Evolutionary conservation across 53 echinoderm and acorn worm species (phyloP), one percentile per base, ranked within the genome.

Genomic region (Holothuria scabra): DNA sequence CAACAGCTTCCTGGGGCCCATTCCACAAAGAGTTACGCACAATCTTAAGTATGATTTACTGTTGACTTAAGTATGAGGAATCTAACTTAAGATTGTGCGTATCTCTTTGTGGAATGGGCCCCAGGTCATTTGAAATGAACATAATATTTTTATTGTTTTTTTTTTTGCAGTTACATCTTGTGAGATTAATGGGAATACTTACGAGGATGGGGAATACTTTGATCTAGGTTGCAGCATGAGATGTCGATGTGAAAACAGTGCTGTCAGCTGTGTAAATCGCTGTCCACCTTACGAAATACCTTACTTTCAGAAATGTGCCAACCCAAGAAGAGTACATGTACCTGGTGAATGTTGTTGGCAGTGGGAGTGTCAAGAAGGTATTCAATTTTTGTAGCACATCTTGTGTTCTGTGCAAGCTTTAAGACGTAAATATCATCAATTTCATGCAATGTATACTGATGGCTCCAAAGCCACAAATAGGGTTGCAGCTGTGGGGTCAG

Each of bases 161-260:
- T 62, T 3, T 33, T 60, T 72, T 20, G 16, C 46, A 99, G 99
- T 89, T 0, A 90, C 85, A 31, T 92, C 94, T 13, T 99, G 99
- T 81, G 99, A 99, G 57, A 86, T 99, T 59, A 99, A 99, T 64
- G 99, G 99, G 21, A 99, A 99, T 84, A 92, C 94, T 0, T 99
- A 99, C 60, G 93, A 92, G 33, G 88, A 99, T 35, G 86, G 81
- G 10, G 99, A 99, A 61, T 94, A 87, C 75, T 99, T 99, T 65
- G 95, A 95, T 56, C 88, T 99, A 9, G 94, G 84, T 10, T 99
- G 99, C 80, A 93, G 80, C 66, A 95, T 93, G 93, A 85, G 94
- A 34, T 99, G 95, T 32, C 93, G 87, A 48, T 95, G 94, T 46
- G 20, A 28, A 23, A 71, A 62, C 12, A 79, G 83, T 18, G 66